phyloP scores from a whole-genome alignment of 2,797 vertebrate genomes.

The Ceyx erithaca region DNA sequence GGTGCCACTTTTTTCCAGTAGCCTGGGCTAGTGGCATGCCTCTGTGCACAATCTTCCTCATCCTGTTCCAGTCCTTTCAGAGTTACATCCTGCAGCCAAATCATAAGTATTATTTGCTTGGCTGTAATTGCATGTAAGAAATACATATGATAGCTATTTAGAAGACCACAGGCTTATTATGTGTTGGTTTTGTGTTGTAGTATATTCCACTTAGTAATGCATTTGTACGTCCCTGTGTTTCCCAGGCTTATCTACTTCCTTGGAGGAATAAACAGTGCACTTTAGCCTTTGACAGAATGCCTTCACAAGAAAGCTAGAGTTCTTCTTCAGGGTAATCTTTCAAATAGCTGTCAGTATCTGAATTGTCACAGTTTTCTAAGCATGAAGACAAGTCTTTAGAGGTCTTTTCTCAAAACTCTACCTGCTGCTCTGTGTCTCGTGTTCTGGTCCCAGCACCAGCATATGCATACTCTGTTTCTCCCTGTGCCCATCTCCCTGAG shows the following conservation, averaged over 20 bases:
- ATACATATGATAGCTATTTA: not conserved
- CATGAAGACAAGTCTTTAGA: slow-evolving; percentile 22
- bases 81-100: not conserved
- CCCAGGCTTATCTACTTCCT: not conserved
- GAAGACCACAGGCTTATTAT: not conserved
- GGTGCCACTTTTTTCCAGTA: not conserved
- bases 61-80: not conserved
- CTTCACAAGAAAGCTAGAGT: not conserved
- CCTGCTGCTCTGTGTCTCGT: not conserved
- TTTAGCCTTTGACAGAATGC: not conserved
- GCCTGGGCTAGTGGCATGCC: not conserved
- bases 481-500: not conserved
- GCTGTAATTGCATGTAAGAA: not conserved
- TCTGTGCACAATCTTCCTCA: not conserved
- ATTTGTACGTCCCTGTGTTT: not conserved
- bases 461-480: not conserved
- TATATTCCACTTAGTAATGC: not conserved
- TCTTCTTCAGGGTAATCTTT: slow-evolving; percentile 12
- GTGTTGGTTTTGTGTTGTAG: not conserved
- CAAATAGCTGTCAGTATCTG: slow-evolving; percentile 18
- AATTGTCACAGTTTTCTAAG: slow-evolving; percentile 24
- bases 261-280: not conserved
- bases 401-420: slow-evolving; percentile 1
- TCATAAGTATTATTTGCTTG: not conserved
- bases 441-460: not conserved